Percentiles rank a stretch among this genome's conserved stretches.
Evolutionary conservation across 2,113 vertebrate genomes (phyloP).

Genomic region (Pelecanus crispus): DNA sequence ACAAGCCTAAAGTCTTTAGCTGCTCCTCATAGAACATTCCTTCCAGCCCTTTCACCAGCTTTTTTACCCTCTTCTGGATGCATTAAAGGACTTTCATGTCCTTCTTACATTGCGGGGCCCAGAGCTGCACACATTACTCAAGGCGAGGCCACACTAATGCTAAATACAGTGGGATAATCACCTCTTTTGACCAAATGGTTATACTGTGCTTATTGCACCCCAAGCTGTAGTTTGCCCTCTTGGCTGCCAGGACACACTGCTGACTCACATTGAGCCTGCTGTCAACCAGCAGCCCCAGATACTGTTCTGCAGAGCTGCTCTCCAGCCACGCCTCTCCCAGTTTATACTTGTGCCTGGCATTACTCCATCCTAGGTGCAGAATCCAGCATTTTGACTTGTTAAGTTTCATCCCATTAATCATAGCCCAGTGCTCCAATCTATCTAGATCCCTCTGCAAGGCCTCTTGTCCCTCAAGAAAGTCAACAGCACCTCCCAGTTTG

Average conservation of each 20-base stretch:
- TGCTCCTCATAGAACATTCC: not conserved
- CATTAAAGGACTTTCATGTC: not conserved
- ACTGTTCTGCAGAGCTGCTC: not conserved
- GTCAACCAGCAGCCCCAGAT: not conserved
- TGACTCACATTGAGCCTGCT: not conserved
- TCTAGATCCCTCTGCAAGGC: not conserved
- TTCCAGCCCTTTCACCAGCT: not conserved
- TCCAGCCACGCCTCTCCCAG: not conserved
- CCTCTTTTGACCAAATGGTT: not conserved
- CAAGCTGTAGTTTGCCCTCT: not conserved
- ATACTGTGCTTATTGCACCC: not conserved
- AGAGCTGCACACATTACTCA: not conserved
- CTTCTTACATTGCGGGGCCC: not conserved
- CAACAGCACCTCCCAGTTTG: not conserved
- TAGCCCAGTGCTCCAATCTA: not conserved
- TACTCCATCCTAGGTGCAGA: not conserved
- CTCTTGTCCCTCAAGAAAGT: not conserved
- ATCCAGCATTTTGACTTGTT: not conserved
- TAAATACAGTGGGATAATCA: not conserved
- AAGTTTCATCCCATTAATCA: not conserved
- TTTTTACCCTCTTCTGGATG: not conserved
- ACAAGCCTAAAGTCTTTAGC: not conserved
- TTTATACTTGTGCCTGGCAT: fast-evolving
- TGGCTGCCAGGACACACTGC: not conserved
- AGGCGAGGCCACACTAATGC: fast-evolving